phyloP scores from a whole-genome alignment of 2,113 vertebrate genomes.

The Empidonax alnorum region DNA sequence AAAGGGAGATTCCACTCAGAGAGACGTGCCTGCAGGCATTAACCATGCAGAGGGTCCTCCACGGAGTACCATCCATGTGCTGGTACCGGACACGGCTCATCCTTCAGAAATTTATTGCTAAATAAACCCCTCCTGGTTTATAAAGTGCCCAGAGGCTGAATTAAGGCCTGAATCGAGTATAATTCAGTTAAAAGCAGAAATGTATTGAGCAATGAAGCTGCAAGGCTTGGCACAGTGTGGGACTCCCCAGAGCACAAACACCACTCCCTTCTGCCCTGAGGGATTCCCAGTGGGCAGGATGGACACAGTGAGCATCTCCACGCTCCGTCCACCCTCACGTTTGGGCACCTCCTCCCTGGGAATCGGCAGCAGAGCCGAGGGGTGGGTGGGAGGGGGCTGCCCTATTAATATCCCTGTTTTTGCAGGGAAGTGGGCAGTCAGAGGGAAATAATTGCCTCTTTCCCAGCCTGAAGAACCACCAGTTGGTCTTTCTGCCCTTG shows the following conservation, averaged over 20 bases:
- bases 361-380: not conserved
- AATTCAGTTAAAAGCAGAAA: not conserved
- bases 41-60: not conserved
- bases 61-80: fast-evolving
- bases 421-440: not conserved
- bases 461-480: not conserved
- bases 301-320: not conserved
- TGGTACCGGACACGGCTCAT: not conserved
- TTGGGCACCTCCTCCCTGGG: not conserved
- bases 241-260: not conserved
- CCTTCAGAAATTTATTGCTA: not conserved
- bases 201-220: not conserved
- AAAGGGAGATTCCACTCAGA: not conserved
- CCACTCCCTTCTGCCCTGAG: not conserved
- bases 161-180: not conserved
- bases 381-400: not conserved
- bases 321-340: not conserved
- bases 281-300: fast-evolving
- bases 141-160: not conserved
- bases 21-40: fast-evolving
- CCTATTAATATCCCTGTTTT: not conserved
- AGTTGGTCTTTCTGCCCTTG: slow-evolving; percentile 8
- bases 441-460: slow-evolving; percentile 28
- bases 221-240: not conserved
- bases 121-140: not conserved